phyloP scores from a whole-genome alignment of 2,113 vertebrate genomes.

The Hyperopisus bebe region DNA sequence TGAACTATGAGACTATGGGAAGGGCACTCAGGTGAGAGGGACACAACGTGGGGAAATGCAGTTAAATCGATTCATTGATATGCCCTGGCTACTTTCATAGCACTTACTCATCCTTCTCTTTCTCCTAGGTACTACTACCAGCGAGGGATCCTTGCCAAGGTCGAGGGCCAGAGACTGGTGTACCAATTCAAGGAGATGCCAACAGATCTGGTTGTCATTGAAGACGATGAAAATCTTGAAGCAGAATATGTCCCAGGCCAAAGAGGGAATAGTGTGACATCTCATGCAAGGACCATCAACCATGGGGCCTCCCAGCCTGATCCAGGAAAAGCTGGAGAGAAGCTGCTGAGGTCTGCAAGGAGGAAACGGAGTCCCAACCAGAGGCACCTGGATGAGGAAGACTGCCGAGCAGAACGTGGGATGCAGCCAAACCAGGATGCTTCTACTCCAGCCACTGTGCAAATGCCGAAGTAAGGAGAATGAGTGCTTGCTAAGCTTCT shows the following conservation, averaged over 20 bases:
- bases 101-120: background rate
- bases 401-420: slow-evolving; percentile 47
- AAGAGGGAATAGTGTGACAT: slow-evolving; percentile 40
- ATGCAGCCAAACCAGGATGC: slow-evolving; percentile 55
- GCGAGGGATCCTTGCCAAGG: slow-evolving; percentile 81
- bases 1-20: slow-evolving; percentile 89
- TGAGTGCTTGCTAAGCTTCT: background rate
- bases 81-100: background rate
- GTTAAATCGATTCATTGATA: background rate
- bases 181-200: slow-evolving; percentile 90
- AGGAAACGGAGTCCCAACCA: slow-evolving; percentile 46
- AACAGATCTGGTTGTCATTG: slow-evolving; percentile 74
- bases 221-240: slow-evolving; percentile 62
- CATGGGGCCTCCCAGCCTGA: slow-evolving; percentile 44
- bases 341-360: slow-evolving; percentile 45
- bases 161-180: slow-evolving; percentile 80
- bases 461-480: slow-evolving; percentile 53
- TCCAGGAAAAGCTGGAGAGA: slow-evolving; percentile 41
- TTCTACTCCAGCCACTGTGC: slow-evolving; percentile 42
- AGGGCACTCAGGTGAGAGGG: slow-evolving; percentile 70
- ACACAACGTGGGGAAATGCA: background rate
- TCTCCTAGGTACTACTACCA: slow-evolving; percentile 76
- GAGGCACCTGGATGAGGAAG: slow-evolving; percentile 42
- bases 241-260: slow-evolving; percentile 46
- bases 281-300: slow-evolving; percentile 42